Evolutionary conservation across 1,140 invertebrate species (phyloP).

Genomic region (Ridgeia piscesae): DNA sequence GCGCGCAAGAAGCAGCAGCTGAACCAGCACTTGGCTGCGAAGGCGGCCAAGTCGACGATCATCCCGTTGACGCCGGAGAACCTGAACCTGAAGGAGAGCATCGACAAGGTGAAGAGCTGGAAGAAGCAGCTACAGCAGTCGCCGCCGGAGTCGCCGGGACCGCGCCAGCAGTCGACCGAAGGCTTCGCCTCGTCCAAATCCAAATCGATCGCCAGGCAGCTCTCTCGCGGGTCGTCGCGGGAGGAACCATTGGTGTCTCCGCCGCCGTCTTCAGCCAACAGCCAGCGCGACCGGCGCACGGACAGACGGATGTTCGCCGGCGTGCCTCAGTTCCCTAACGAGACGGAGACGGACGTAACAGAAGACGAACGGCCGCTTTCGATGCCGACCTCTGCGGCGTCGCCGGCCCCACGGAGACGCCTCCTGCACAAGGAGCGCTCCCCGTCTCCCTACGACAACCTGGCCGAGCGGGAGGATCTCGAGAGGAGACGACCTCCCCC

Average conservation of each 20-base stretch:
- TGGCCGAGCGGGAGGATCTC: not conserved
- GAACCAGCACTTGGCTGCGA: not conserved
- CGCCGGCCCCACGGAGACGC: constrained; percentile 15
- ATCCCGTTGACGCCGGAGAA: constrained; percentile 50
- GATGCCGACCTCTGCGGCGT: constrained; percentile 38
- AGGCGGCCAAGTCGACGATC: not conserved
- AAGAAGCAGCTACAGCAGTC: constrained; percentile 33
- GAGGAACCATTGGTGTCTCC: not conserved
- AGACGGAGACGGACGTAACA: constrained; percentile 20
- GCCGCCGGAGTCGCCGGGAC: not conserved
- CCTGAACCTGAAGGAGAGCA: constrained; percentile 51
- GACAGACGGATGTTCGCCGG: constrained; percentile 39
- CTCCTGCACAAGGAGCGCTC: constrained; percentile 9
- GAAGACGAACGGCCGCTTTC: constrained; percentile 22
- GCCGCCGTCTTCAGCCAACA: not conserved
- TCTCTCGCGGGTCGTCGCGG: not conserved
- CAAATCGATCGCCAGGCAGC: not conserved
- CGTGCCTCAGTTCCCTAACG: constrained; percentile 42
- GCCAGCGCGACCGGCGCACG: not conserved
- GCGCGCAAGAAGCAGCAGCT: constrained; percentile 6
- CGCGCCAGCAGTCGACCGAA: not conserved
- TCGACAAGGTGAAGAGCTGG: constrained; percentile 46
- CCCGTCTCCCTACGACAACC: constrained; percentile 24
- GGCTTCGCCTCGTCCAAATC: not conserved
- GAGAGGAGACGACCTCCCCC: not conserved